Evolutionary conservation across 1,140 invertebrate species (phyloP).

Genomic region (Rhizoglyphus robini): DNA sequence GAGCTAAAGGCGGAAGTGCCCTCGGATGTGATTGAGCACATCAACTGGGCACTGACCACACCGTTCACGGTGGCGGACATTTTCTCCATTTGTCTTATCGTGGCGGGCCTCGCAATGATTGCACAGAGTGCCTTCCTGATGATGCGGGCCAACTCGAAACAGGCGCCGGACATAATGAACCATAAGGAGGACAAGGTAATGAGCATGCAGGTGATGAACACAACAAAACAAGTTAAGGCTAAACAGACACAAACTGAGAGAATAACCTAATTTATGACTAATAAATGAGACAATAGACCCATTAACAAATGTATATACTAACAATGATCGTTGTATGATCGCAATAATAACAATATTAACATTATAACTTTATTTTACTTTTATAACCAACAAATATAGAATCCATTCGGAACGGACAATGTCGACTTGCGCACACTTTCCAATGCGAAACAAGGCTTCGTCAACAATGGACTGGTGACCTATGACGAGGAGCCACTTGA

Average conservation of each 20-base stretch:
- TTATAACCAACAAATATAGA: no score
- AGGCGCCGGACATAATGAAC: background rate
- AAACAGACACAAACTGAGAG: no score
- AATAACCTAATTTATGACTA: background rate
- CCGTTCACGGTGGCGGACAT: slow-evolving; percentile 10
- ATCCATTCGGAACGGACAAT: no score
- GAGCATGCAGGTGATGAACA: background rate
- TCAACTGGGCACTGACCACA: slow-evolving; percentile 6
- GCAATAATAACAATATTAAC: no score
- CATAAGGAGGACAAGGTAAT: no score
- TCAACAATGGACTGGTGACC: no score
- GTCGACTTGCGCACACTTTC: no score
- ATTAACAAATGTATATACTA: background rate
- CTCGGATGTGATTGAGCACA: slow-evolving; percentile 15
- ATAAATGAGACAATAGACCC: background rate
- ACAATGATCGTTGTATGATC: no score
- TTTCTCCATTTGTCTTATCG: background rate
- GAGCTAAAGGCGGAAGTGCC: slow-evolving; percentile 20
- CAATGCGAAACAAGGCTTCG: no score
- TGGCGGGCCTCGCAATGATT: background rate
- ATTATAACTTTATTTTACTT: no score
- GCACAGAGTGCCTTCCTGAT: background rate
- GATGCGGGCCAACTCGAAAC: background rate
- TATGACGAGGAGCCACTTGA: no score
- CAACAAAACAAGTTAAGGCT: background rate